Evolutionary conservation across 2,888 invertebrate species (phyloP).

Genomic region (Polydrusus tereticollis): DNA sequence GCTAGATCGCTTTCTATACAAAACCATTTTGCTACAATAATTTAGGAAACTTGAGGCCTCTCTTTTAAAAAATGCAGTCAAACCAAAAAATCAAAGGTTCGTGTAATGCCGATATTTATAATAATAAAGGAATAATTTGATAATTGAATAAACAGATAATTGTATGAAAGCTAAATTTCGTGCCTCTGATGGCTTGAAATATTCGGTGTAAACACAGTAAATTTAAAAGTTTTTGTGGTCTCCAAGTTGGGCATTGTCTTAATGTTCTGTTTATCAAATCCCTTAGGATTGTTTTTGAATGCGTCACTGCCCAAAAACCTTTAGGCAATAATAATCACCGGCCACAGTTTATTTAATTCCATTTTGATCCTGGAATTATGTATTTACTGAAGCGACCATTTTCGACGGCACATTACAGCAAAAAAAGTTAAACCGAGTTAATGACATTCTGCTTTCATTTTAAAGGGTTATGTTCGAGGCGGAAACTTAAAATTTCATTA

Average conservation of each 20-base stretch:
- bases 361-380: neutral
- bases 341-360: neutral
- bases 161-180: neutral
- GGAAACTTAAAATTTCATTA: no score
- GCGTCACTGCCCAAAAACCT: conserved; percentile 3
- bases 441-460: no score
- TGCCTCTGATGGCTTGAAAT: neutral
- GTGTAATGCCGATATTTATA: no score
- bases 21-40: no score
- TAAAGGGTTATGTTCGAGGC: no score
- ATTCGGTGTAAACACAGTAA: neutral
- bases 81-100: no score
- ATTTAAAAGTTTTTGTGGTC: neutral
- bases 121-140: neutral
- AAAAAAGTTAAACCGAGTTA: no score
- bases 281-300: conserved; percentile 8
- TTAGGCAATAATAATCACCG: neutral
- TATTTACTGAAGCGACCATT: no score
- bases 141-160: neutral
- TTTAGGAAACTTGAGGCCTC: no score
- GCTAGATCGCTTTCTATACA: no score
- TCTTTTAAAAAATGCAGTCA: no score
- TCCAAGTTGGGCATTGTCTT: neutral
- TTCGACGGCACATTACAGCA: no score
- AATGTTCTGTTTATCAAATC: conserved; percentile 17